A percentile compares a stretch with the other conserved stretches of the same genome.
Evolutionary conservation across 2,888 invertebrate genomes (phyloP).

Genomic region (Ditula angustiorana): DNA sequence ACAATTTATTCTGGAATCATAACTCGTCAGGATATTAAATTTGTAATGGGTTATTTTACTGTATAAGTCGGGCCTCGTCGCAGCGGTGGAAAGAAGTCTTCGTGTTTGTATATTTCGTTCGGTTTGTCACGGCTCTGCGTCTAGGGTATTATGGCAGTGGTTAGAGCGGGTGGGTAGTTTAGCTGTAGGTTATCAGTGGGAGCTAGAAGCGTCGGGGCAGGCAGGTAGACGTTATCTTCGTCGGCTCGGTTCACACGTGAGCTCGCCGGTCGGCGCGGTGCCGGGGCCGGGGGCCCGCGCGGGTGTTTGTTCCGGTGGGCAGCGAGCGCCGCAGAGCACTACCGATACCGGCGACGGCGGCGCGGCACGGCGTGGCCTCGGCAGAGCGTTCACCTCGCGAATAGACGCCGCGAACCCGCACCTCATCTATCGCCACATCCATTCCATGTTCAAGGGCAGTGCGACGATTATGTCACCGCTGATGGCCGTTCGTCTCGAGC

Average conservation of each 20-base stretch:
- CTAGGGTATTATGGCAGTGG: neutral
- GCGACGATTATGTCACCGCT: slow-evolving; percentile 67
- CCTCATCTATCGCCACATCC: slow-evolving; percentile 62
- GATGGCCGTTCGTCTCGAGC: slow-evolving; percentile 44
- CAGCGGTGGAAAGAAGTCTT: slow-evolving; percentile 40
- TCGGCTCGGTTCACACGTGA: slow-evolving; percentile 1
- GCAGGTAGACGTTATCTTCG: slow-evolving; percentile 15
- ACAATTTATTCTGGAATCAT: slow-evolving; percentile 77
- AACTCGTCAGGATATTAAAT: slow-evolving; percentile 72
- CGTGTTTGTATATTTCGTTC: slow-evolving; percentile 25
- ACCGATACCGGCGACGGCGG: slow-evolving; percentile 42
- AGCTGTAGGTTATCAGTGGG: neutral
- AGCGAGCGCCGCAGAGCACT: slow-evolving; percentile 41
- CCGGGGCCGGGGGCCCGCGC: slow-evolving; percentile 45
- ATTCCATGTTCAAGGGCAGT: slow-evolving; percentile 74
- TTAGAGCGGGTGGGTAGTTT: slow-evolving; percentile 19
- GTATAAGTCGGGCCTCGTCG: neutral
- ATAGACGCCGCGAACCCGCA: slow-evolving; percentile 60
- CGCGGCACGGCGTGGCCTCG: slow-evolving; percentile 71
- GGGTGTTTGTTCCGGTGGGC: slow-evolving; percentile 57
- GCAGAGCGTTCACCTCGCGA: slow-evolving; percentile 78
- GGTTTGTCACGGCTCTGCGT: neutral
- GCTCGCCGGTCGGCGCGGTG: slow-evolving; percentile 13
- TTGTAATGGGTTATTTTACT: slow-evolving; percentile 71
- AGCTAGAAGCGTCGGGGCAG: neutral